Percentiles rank a stretch among this genome's conserved stretches.
phyloP scores from a whole-genome alignment of 2,888 invertebrate species.

The Crematogaster levior region DNA sequence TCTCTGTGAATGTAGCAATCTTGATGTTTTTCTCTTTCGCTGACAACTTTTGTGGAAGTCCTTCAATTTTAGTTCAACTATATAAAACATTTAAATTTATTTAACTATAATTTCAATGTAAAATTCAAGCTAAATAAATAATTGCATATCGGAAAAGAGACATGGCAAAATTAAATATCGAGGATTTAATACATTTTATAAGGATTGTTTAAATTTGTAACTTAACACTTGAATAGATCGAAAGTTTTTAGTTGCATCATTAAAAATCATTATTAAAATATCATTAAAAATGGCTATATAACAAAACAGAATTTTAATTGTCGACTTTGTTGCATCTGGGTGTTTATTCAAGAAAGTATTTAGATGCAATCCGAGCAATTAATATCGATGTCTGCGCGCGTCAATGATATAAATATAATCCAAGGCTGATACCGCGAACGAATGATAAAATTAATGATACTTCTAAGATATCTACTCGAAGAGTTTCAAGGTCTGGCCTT shows the following conservation, averaged over 20 bases:
- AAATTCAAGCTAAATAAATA: neutral
- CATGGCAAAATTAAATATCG: neutral
- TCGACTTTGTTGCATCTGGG: neutral
- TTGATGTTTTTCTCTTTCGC: slow-evolving; percentile 58
- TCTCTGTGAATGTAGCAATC: slow-evolving; percentile 59
- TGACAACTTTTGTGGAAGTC: slow-evolving; percentile 66
- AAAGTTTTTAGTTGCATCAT: neutral
- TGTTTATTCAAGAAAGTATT: slow-evolving; percentile 25
- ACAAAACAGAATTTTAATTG: neutral
- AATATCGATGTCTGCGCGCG: no score
- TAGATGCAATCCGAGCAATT: slow-evolving; percentile 45
- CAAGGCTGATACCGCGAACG: slow-evolving; percentile 50
- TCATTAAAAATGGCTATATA: neutral
- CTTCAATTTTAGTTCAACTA: neutral
- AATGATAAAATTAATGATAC: slow-evolving; percentile 80
- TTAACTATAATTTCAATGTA: no score
- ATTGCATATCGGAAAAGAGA: neutral
- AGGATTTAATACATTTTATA: neutral
- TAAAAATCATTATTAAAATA: neutral
- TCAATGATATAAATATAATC: slow-evolving; percentile 65
- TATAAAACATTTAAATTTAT: neutral
- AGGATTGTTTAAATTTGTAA: neutral
- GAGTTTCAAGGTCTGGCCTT: slow-evolving; percentile 79
- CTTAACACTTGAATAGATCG: neutral
- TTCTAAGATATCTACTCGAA: slow-evolving; percentile 81